Percentiles rank a stretch among this genome's conserved stretches.
These are phyloP conservation scores for Anoura caudifer DNA, from an alignment of 2,113 vertebrate species.

Conservation along the genomic window DNA sequence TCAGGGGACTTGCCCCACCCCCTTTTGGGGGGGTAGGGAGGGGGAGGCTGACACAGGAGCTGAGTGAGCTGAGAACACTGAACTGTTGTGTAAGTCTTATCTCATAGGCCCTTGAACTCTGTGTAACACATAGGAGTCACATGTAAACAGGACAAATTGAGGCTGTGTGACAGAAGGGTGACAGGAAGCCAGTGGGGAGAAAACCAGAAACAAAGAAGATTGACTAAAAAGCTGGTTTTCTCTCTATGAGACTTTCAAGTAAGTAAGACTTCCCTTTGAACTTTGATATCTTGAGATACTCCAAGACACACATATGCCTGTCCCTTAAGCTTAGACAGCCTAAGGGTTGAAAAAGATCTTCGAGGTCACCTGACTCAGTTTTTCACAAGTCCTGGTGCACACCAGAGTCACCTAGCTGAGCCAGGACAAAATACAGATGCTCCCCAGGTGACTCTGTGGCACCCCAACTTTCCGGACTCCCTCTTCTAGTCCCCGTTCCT, in stretches of 20 bases:
- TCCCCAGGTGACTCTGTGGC: not conserved
- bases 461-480: not conserved
- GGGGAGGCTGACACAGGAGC: not conserved
- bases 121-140: not conserved
- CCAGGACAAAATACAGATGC: not conserved
- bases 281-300: not conserved
- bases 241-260: not conserved
- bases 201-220: not conserved
- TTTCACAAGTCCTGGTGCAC: not conserved
- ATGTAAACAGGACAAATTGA: not conserved
- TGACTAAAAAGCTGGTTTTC: not conserved
- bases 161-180: not conserved
- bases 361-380: not conserved
- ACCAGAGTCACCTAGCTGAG: not conserved
- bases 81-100: not conserved
- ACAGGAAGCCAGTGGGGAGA: not conserved
- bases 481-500: not conserved
- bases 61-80: not conserved
- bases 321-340: not conserved
- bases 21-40: not conserved
- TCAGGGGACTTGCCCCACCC: not conserved
- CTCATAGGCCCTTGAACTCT: not conserved
- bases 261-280: not conserved
- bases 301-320: not conserved
- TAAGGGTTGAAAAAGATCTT: not conserved